Base-by-base conservation (phyloP, 2,888 invertebrate species). In the Lycia hirtaria region DNA sequence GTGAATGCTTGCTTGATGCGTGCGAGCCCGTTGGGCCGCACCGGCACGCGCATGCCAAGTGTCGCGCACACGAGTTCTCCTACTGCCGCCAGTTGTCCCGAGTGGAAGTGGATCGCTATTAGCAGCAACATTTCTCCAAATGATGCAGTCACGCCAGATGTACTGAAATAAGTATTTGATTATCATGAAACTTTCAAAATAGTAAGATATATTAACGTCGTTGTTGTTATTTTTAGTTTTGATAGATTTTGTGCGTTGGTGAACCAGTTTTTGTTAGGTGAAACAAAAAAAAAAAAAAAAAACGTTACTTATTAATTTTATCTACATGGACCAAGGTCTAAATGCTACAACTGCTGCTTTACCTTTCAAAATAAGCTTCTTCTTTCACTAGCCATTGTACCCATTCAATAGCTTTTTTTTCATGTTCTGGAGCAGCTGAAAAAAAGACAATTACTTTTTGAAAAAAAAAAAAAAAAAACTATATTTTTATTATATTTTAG, bases 71-170 rank as follows among this genome's bases (percentile, higher is more conserved):
- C 98, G 32, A 99, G 92, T 76, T 99, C 99, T 51, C 97, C 96
- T 50, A 99, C 98, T 4, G 98, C 98, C 49, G 96, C 95, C 61
- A 98, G 93, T 85, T 99, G 98, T 78, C 98, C 98, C 68, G 98
- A 97, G 82, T 99, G 99, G 81, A 99, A 99, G 83, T 99, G 98
- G 66, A 99, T 98, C 0, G 99, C 99, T 93, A 99, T 97, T 58
- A 99, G 88, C 0, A 99, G 94, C 48, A 99, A 88, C 97, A 99
- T 98, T 90, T 99, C 98, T 1, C 98, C 98, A 78, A 98, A 97
- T 1, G 98, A 98, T 0, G 97, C 97, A 1, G 96, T 95, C 0
- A 96, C 96, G 0, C 97, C 97, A 41, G 96, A 96, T 24, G 95
- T 96, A 71, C 95, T 95, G 78, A 26, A 81, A 76, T 10, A 63